Percentiles rank a stretch among this genome's conserved stretches.
phyloP scores from a whole-genome alignment of 2,113 vertebrate genomes.

The Pituophis catenifer region DNA sequence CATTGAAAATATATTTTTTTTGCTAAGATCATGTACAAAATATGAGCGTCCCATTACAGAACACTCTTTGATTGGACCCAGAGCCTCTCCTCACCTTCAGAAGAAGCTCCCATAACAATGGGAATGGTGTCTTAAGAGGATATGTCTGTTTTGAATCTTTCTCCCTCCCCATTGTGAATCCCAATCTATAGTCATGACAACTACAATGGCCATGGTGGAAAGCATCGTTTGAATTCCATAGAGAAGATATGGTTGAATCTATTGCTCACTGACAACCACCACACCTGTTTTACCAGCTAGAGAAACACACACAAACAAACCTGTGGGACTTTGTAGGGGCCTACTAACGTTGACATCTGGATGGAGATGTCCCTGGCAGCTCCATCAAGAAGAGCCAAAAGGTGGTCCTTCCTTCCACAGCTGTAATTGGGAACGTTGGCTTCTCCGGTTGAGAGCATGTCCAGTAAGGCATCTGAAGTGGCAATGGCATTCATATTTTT shows the following conservation, averaged over 20 bases:
- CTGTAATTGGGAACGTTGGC: neutral
- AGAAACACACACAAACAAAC: neutral
- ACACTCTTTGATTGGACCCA: neutral
- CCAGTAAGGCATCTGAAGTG: neutral
- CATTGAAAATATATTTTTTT: neutral
- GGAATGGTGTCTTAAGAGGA: neutral
- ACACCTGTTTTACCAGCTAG: neutral
- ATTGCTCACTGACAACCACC: neutral
- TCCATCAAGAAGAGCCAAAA: neutral
- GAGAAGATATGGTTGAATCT: neutral
- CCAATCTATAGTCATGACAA: neutral
- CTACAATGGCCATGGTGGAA: neutral
- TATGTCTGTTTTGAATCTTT: neutral
- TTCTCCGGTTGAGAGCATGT: neutral
- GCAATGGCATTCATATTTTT: neutral
- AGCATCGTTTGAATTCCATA: neutral
- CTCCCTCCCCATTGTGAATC: neutral
- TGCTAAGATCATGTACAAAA: neutral
- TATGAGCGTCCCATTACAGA: neutral
- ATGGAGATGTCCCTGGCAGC: neutral
- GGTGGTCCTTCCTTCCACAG: neutral
- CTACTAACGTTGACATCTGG: neutral
- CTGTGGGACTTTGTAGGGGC: neutral
- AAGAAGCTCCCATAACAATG: neutral
- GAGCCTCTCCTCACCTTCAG: neutral